phyloP scores from a whole-genome alignment of 2,797 vertebrate genomes.

The Manis pentadactyla region DNA sequence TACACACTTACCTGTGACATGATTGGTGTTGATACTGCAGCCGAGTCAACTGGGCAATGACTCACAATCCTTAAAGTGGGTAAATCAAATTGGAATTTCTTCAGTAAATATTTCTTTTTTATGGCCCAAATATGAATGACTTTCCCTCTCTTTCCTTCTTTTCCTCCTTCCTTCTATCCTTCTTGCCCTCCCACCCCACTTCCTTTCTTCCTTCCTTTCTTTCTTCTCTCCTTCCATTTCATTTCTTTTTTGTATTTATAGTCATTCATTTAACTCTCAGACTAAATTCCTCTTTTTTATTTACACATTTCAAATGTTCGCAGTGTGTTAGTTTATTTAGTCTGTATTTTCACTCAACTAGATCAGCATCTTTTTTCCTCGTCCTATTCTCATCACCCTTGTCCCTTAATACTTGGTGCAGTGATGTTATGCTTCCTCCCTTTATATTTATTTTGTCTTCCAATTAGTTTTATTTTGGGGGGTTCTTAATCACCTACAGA shows the following conservation, averaged over 20 bases:
- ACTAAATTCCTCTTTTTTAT: not conserved
- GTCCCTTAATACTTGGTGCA: not conserved
- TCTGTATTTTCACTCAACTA: not conserved
- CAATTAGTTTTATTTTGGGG: not conserved
- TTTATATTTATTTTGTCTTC: constrained; percentile 17
- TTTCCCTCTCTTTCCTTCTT: too few species aligned
- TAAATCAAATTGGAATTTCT: not conserved
- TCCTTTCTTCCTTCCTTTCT: too few species aligned
- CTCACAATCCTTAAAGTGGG: not conserved
- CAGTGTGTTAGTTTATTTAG: constrained; percentile 14
- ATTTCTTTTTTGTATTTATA: not conserved
- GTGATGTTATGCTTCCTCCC: not conserved
- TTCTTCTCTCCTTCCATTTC: not conserved
- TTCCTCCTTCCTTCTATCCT: too few species aligned
- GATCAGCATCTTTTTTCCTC: not conserved
- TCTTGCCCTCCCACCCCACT: too few species aligned
- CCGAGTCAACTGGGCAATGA: not conserved
- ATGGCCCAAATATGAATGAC: not conserved
- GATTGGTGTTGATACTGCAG: not conserved
- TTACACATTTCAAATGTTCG: constrained; percentile 20
- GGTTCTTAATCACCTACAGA: not conserved
- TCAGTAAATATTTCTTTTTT: not conserved
- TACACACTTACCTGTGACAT: not conserved
- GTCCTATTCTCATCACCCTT: not conserved
- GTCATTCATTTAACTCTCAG: not conserved